Evolutionary conservation across 2,113 vertebrate species (phyloP), one percentile per base, ranked within the genome.

Genomic region (Anolis carolinensis): DNA sequence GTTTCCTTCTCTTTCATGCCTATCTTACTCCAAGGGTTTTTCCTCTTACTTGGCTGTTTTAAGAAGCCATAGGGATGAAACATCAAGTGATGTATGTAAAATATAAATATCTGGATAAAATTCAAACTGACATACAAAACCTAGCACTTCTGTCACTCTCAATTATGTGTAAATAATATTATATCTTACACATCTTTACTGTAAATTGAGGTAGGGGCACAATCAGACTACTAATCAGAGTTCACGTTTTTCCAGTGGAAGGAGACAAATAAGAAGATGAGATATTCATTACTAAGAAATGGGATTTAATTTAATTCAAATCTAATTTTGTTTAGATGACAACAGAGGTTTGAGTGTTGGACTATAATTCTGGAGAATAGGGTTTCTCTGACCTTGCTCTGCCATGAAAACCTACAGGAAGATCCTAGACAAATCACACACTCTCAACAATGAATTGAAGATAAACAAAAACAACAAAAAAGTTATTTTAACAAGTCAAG

Each of bases 111-210:
- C 83, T 92, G 85, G 85, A 89, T 78, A 83, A 63, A 79, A 85
- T 67, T 89, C 83, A 87, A 81, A 85, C 7, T 65, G 82, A 92
- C 89, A 90, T 90, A 91, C 86, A 89, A 79, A 71, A 0, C 10
- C 65, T 76, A 83, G 83, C 55, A 90, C 62, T 90, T 84, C 84
- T 93, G 76, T 34, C 48, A 91, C n/a, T 77, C 83, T 87, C 90
- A 67, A 88, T 32, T 88, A 86, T 81, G 81, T 36, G 90, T 91
- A 71, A 21, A 18, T 74, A 21, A 18, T 74, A 87, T 75, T 75
- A 87, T 84, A 90, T 89, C 81, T 71, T 68, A 82, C 11, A 65
- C 67, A 44, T 84, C 65, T 87, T 83, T 82, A 81, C 71, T 87
- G 65, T 36, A 79, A 68, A 81, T 65, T 50, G 87, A 89, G 90